Percentiles rank a stretch among this genome's conserved stretches.
These are phyloP conservation scores for Elgaria multicarinata DNA, from an alignment of 2,113 vertebrate species.

Conservation along the genomic window DNA sequence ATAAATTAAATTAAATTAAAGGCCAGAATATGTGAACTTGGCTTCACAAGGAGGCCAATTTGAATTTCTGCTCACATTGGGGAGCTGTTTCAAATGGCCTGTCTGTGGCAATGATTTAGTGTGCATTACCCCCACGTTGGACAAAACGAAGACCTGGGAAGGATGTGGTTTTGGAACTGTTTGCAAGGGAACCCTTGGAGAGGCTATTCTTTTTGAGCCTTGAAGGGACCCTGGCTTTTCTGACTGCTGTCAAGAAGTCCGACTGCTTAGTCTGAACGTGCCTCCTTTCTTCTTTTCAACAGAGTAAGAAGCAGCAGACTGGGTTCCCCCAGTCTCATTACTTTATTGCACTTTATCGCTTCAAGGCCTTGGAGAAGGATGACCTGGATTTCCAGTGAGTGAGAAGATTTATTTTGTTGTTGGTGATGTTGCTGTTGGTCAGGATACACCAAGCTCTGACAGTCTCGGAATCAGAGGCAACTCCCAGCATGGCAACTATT, in stretches of 20 bases:
- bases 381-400: conserved; percentile 95
- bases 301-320: conserved; percentile 88
- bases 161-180: background rate
- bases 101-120: background rate
- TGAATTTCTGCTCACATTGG: background rate
- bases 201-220: background rate
- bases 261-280: background rate
- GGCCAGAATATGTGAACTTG: background rate
- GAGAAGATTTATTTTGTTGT: background rate
- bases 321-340: conserved; percentile 91
- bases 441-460: background rate
- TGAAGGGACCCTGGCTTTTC: no score
- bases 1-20: background rate
- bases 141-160: background rate
- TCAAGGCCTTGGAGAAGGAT: conserved; percentile 94
- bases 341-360: conserved; percentile 92
- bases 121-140: background rate
- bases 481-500: background rate
- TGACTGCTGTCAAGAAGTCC: background rate
- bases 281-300: conserved; percentile 27
- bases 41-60: background rate
- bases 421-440: background rate
- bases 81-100: background rate
- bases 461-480: background rate
- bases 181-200: background rate